Evolutionary conservation across 2,113 vertebrate genomes (phyloP).

Genomic region (Neolamprologus ventralis): DNA sequence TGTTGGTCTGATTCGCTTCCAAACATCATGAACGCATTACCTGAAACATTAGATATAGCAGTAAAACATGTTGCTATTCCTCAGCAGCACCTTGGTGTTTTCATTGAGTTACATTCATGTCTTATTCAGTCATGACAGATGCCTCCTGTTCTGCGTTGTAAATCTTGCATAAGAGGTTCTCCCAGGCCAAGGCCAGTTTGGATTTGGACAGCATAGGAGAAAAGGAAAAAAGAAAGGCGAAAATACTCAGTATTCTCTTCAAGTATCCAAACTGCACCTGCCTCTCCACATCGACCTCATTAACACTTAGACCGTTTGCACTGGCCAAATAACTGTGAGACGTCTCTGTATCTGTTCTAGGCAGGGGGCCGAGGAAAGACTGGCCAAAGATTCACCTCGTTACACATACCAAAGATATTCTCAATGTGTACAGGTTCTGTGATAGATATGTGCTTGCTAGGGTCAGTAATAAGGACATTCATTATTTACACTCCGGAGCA

Average conservation of each 20-base stretch:
- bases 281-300: constrained; percentile 68
- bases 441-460: not conserved
- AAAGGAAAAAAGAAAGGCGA: not conserved
- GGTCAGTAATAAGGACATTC: constrained; percentile 32
- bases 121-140: not conserved
- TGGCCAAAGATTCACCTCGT: constrained; percentile 45
- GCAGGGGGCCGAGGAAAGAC: constrained; percentile 30
- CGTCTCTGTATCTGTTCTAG: constrained; percentile 57
- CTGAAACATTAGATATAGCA: constrained; percentile 54
- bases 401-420: not conserved
- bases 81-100: not conserved
- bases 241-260: constrained; percentile 69
- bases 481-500: constrained; percentile 17
- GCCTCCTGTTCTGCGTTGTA: not conserved
- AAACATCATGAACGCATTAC: constrained; percentile 82
- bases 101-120: not conserved
- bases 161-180: constrained; percentile 4
- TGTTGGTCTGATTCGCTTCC: constrained; percentile 75
- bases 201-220: constrained; percentile 4
- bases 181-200: not conserved
- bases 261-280: constrained; percentile 66
- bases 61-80: not conserved
- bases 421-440: constrained; percentile 32
- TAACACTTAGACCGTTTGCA: constrained; percentile 62
- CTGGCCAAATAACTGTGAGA: constrained; percentile 65